These are phyloP conservation scores for Pyrgilauda ruficollis DNA, from an alignment of 2,113 vertebrate species.

Conservation along the genomic window DNA sequence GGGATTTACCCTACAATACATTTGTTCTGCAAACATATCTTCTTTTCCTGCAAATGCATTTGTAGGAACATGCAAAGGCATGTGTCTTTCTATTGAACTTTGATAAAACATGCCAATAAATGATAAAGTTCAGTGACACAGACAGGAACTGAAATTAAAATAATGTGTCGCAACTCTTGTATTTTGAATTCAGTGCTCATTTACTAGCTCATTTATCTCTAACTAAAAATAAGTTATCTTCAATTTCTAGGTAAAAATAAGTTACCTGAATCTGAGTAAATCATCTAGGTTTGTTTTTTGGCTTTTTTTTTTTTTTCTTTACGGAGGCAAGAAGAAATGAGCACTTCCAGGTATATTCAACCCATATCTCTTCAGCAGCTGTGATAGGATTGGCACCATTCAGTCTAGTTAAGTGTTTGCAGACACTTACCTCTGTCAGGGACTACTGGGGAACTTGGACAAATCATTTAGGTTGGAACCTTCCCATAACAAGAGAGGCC, in stretches of 20 bases:
- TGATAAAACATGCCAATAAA: background rate
- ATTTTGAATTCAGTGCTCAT: background rate
- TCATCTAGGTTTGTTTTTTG: background rate
- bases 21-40: background rate
- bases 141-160: background rate
- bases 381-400: background rate
- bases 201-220: background rate
- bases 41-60: background rate
- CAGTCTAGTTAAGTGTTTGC: background rate
- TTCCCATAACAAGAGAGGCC: background rate
- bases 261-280: background rate
- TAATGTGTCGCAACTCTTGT: background rate
- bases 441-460: background rate
- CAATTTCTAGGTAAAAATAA: background rate
- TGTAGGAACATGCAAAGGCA: background rate
- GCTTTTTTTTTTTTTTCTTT: background rate
- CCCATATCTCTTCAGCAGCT: background rate
- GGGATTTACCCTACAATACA: background rate
- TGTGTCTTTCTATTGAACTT: background rate
- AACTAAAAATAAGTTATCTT: background rate
- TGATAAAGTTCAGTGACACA: conserved; percentile 1
- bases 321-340: background rate
- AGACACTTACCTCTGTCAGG: background rate
- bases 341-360: background rate
- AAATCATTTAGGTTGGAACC: background rate